Percentiles rank a stretch among this genome's conserved stretches.
Evolutionary conservation across 2,888 invertebrate species (phyloP).

Genomic region (Archips crataeganus): DNA sequence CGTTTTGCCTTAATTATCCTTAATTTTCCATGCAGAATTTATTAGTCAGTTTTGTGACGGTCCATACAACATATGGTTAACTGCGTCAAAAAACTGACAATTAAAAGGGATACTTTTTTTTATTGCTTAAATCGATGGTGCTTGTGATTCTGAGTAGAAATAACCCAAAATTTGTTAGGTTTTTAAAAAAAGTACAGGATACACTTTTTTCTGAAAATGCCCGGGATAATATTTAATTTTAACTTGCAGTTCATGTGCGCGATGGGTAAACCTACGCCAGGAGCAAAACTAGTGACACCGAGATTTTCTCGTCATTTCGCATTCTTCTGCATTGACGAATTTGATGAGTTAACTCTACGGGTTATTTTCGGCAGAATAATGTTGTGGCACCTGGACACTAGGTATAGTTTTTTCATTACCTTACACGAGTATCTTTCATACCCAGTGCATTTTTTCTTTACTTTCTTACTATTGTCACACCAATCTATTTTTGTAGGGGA

Average conservation of each 20-base stretch:
- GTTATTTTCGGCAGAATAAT: slow-evolving; percentile 96
- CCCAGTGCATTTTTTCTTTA: background rate
- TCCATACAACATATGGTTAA: too few relatives aligned
- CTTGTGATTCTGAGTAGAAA: too few relatives aligned
- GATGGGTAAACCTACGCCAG: slow-evolving; percentile 92
- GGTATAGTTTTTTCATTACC: slow-evolving; percentile 73
- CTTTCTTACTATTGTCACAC: background rate
- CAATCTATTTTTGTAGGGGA: slow-evolving; percentile 86
- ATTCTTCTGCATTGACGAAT: slow-evolving; percentile 94
- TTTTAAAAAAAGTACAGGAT: too few relatives aligned
- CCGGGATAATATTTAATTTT: slow-evolving; percentile 4
- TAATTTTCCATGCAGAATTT: too few relatives aligned
- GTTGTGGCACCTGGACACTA: slow-evolving; percentile 98
- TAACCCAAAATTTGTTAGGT: too few relatives aligned
- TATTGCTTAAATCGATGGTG: too few relatives aligned
- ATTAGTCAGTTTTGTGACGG: too few relatives aligned
- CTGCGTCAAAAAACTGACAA: too few relatives aligned
- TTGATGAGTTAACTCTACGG: slow-evolving; percentile 93
- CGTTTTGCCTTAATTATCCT: too few relatives aligned
- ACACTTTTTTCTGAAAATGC: too few relatives aligned
- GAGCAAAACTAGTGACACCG: slow-evolving; percentile 93
- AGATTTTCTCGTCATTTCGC: slow-evolving; percentile 95
- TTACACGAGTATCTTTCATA: background rate
- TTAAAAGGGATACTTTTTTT: too few relatives aligned
- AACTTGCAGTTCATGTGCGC: slow-evolving; percentile 92